phyloP scores from a whole-genome alignment of 2,888 invertebrate genomes.

The Eristalis arbustorum region DNA sequence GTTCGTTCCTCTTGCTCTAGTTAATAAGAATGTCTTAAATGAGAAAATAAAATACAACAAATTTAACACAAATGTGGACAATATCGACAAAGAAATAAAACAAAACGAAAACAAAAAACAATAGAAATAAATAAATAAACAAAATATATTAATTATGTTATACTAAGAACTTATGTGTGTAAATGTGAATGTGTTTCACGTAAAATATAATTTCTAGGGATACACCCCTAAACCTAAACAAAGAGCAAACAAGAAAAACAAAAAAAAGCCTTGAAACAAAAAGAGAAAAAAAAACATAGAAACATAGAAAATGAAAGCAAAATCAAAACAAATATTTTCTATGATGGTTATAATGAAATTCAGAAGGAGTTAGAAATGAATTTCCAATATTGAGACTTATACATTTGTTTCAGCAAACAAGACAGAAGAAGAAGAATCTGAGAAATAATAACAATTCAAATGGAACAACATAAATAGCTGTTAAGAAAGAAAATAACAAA shows the following conservation, averaged over 20 bases:
- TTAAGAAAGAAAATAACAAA: background rate
- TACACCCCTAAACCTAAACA: background rate
- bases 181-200: slow-evolving; percentile 16
- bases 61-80: slow-evolving; percentile 46
- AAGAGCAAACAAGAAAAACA: slow-evolving; percentile 7
- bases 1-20: slow-evolving; percentile 25
- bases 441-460: background rate
- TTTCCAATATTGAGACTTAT: slow-evolving; percentile 10
- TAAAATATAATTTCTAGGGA: background rate
- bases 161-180: background rate
- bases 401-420: background rate
- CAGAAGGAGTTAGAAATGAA: slow-evolving; percentile 17
- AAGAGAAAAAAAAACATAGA: background rate
- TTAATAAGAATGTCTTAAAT: slow-evolving; percentile 9
- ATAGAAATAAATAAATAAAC: background rate
- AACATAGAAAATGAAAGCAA: slow-evolving; percentile 8
- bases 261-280: slow-evolving; percentile 52
- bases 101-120: slow-evolving; percentile 6
- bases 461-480: slow-evolving; percentile 7
- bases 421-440: background rate
- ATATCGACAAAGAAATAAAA: slow-evolving; percentile 31
- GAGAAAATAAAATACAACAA: background rate
- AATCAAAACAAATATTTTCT: slow-evolving; percentile 47
- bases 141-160: background rate
- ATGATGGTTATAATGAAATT: slow-evolving; percentile 27